Evolutionary conservation across 2,888 invertebrate species (phyloP), one percentile per base, ranked within the genome.

Genomic region (Andrena bicolor): DNA sequence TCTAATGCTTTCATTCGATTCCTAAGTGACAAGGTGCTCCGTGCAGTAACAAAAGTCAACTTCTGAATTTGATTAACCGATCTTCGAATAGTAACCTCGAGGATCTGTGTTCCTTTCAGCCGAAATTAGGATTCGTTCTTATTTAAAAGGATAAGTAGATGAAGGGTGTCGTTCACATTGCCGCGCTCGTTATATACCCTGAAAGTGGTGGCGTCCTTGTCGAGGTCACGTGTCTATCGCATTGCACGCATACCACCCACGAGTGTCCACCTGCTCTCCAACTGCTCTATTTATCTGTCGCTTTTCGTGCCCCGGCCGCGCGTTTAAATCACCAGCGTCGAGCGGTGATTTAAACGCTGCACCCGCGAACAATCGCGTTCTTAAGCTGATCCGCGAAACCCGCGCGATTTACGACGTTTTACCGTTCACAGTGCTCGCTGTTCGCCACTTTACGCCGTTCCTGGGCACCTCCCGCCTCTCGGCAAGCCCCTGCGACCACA

Each of bases 131-230:
- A 53, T 8, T 53, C 1, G 20, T 35, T 35, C 13, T 10, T 1
- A 16, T 16, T 41, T 16, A 5, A 16, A 41, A 41, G 41, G 4
- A 4, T 13, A 41, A 41, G 13, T 41, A 41, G 41, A 41, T 13
- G 16, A 41, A 41, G 4, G 10, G 10, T 3, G n/a, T 10, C 23
- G 13, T 41, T 28, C 35, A 58, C 76, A 76, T 58, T 69, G 70
- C 80, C 88, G 84, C 87, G 89, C 84, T 86, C 76, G 79, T 85
- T 83, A 77, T 89, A 89, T 86, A 84, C 83, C 88, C 85, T 84
- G 83, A 90, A 91, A 90, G 91, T 91, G 90, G 90, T 90, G 87
- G 88, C 91, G 93, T 92, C 93, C 92, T 93, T 92, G 93, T 75
- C 28, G 90, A 89, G 92, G 91, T 92, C 93, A 92, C 92, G 91